These are phyloP conservation scores for Halichoeres trimaculatus DNA, from an alignment of 2,113 vertebrate species.

Conservation along the genomic window DNA sequence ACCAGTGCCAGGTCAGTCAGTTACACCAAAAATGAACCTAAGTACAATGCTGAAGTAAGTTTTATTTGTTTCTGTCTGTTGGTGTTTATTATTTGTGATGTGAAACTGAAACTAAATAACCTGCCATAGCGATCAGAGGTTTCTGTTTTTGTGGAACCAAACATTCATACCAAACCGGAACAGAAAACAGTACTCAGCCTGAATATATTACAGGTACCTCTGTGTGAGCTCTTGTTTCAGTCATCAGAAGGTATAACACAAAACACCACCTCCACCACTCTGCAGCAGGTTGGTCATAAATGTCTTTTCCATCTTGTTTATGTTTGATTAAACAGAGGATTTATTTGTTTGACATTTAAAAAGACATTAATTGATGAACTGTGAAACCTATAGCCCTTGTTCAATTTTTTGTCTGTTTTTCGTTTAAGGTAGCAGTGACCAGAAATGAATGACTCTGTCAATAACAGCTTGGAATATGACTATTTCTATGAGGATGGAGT, in stretches of 20 bases:
- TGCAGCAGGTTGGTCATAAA: slow-evolving; percentile 33
- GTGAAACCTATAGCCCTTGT: too few species aligned
- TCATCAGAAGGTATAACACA: not conserved
- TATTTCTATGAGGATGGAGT: not conserved
- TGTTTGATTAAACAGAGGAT: not conserved
- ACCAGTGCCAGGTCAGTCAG: too few species aligned
- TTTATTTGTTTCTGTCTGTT: too few species aligned
- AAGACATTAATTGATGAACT: too few species aligned
- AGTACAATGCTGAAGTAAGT: too few species aligned
- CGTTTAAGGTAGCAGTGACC: slow-evolving; percentile 17
- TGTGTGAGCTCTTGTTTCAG: not conserved
- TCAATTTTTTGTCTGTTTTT: not conserved
- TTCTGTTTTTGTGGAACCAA: too few species aligned
- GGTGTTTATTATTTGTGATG: not conserved
- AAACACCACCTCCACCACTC: not conserved
- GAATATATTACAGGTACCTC: not conserved
- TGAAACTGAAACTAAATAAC: not conserved
- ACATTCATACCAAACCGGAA: not conserved
- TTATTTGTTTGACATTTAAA: too few species aligned
- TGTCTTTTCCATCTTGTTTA: not conserved
- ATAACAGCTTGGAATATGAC: not conserved
- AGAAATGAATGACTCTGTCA: slow-evolving; percentile 28
- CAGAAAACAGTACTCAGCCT: not conserved
- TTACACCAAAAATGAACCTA: too few species aligned
- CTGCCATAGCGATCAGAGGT: not conserved